phyloP scores from a whole-genome alignment of 92 coral and sea anemone species.

The Virgularia gustaviana region DNA sequence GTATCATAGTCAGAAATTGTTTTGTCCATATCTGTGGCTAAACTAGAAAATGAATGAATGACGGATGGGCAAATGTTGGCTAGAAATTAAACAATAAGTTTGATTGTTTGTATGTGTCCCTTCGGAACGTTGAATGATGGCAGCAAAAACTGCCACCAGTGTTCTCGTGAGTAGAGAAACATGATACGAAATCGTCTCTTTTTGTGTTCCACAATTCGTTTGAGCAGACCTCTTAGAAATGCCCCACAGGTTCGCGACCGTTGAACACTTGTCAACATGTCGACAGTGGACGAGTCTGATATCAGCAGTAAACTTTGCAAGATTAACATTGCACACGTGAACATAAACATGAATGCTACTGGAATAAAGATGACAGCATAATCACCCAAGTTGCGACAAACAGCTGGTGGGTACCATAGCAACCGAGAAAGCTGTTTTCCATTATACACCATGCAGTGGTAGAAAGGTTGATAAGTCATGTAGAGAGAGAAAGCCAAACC shows the following conservation, averaged over 20 bases:
- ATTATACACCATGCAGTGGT: slow-evolving; percentile 59
- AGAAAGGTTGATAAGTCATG: slow-evolving; percentile 71
- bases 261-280: slow-evolving; percentile 72
- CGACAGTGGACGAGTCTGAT: slow-evolving; percentile 84
- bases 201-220: slow-evolving; percentile 63
- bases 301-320: slow-evolving; percentile 74
- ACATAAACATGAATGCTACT: slow-evolving; percentile 59
- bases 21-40: not conserved
- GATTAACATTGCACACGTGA: slow-evolving; percentile 64
- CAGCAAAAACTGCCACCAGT: slow-evolving; percentile 82
- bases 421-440: slow-evolving; percentile 32
- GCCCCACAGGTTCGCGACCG: slow-evolving; percentile 61
- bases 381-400: slow-evolving; percentile 65
- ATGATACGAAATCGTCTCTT: slow-evolving; percentile 69
- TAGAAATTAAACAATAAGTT: slow-evolving; percentile 9
- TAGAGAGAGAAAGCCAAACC: slow-evolving; percentile 76
- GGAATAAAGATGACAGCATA: slow-evolving; percentile 77
- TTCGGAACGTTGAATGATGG: slow-evolving; percentile 58
- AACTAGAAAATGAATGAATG: not conserved
- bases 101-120: slow-evolving; percentile 20
- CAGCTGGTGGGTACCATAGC: slow-evolving; percentile 55
- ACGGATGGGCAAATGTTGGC: not conserved
- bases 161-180: slow-evolving; percentile 61
- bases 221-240: slow-evolving; percentile 61
- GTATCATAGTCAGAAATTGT: too few species aligned